These are phyloP conservation scores for Polyommatus iphigenia DNA, from an alignment of 2,888 invertebrate species.

Conservation along the genomic window DNA sequence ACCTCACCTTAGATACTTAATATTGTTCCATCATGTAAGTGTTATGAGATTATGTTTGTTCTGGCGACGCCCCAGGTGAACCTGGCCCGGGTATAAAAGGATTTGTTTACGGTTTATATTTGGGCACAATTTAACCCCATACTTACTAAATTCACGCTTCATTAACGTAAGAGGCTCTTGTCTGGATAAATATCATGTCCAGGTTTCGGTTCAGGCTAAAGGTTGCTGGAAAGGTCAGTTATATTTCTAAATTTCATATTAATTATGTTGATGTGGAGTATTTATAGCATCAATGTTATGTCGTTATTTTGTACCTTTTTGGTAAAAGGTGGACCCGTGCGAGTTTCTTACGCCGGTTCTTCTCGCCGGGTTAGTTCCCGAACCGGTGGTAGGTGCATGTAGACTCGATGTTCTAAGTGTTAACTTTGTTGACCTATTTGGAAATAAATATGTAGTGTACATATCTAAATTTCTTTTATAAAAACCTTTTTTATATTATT, in stretches of 20 bases:
- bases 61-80: background rate
- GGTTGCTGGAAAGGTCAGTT: background rate
- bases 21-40: background rate
- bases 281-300: background rate
- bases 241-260: background rate
- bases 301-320: too few species aligned
- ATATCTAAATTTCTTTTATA: too few species aligned
- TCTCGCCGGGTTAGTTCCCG: too few species aligned
- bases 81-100: background rate
- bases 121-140: background rate
- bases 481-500: too few species aligned
- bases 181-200: background rate
- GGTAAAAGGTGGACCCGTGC: too few species aligned
- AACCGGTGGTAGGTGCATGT: too few species aligned
- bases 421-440: too few species aligned
- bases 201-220: background rate
- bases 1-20: background rate
- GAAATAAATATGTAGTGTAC: too few species aligned
- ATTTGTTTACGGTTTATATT: constrained; percentile 3
- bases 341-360: too few species aligned
- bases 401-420: too few species aligned
- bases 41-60: constrained; percentile 1
- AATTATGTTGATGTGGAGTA: background rate
- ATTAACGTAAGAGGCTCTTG: background rate
- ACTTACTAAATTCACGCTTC: background rate